Conservation (phyloP, 2,888 invertebrate species). For the Petrolisthes cinctipes region DNA sequence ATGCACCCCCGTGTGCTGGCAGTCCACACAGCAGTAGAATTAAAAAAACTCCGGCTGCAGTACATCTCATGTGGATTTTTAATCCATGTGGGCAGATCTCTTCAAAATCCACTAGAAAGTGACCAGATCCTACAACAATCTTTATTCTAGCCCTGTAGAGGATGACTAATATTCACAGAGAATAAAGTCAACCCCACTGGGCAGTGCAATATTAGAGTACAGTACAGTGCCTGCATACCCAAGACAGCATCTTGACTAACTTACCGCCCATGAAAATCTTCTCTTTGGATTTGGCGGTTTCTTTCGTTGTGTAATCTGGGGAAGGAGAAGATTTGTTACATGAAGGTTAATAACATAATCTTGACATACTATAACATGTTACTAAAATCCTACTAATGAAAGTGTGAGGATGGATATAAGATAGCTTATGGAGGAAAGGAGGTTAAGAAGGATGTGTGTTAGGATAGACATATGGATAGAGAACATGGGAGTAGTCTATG, state of each 20-base stretch:
- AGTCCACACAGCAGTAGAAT: no score
- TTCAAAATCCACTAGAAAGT: no score
- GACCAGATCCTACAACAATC: no score
- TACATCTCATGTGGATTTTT: no score
- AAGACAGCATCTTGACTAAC: constrained; percentile 19
- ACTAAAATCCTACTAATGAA: not conserved
- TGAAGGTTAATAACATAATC: not conserved
- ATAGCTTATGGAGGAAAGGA: not conserved
- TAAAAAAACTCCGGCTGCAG: no score
- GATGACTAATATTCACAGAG: no score
- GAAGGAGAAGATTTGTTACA: not conserved
- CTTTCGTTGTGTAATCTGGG: constrained; percentile 49
- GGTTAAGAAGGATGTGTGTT: not conserved
- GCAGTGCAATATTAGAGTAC: not conserved
- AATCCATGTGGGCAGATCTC: no score
- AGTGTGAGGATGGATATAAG: not conserved
- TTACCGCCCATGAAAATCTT: constrained; percentile 57
- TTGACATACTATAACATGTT: not conserved
- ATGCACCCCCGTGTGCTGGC: no score
- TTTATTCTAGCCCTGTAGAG: no score
- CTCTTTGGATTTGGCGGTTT: constrained; percentile 43
- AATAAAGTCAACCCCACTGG: no score
- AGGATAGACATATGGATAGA: not conserved
- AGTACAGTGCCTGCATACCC: not conserved
- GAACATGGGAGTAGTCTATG: constrained; percentile 27